These are phyloP conservation scores for Tragulus kanchil DNA, from an alignment of 2,113 vertebrate genomes.

Conservation along the genomic window DNA sequence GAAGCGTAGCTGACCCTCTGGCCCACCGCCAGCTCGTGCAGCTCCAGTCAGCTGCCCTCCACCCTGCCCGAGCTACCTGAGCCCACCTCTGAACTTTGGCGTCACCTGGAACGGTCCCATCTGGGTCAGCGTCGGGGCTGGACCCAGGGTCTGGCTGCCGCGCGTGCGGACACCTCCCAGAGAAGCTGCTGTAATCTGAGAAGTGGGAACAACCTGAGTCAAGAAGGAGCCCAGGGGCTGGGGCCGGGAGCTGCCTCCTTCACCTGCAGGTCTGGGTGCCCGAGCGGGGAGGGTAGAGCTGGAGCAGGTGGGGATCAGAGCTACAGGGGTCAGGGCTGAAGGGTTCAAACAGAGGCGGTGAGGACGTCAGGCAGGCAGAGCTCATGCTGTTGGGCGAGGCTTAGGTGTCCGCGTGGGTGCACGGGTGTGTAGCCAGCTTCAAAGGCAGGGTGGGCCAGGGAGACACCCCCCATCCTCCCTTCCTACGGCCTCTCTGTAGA, in stretches of 20 bases:
- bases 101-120: not conserved
- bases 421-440: rapidly evolving
- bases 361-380: rapidly evolving
- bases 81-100: not conserved
- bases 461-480: not conserved
- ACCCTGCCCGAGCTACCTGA: not conserved
- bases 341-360: not conserved
- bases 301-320: not conserved
- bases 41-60: not conserved
- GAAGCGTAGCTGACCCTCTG: not conserved
- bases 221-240: not conserved
- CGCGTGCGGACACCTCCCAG: not conserved
- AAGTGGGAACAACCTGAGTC: not conserved
- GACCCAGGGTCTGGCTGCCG: not conserved
- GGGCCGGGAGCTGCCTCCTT: not conserved
- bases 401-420: not conserved
- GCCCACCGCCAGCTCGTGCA: not conserved
- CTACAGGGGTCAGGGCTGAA: not conserved
- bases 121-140: not conserved
- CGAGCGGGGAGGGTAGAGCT: not conserved
- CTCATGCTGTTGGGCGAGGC: not conserved
- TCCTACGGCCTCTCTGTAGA: not conserved
- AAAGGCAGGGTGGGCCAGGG: not conserved
- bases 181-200: not conserved
- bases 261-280: too few relatives aligned